Evolutionary conservation across 2,113 vertebrate species (phyloP), one percentile per base, ranked within the genome.

Genomic region (Syngnathus scovelli): DNA sequence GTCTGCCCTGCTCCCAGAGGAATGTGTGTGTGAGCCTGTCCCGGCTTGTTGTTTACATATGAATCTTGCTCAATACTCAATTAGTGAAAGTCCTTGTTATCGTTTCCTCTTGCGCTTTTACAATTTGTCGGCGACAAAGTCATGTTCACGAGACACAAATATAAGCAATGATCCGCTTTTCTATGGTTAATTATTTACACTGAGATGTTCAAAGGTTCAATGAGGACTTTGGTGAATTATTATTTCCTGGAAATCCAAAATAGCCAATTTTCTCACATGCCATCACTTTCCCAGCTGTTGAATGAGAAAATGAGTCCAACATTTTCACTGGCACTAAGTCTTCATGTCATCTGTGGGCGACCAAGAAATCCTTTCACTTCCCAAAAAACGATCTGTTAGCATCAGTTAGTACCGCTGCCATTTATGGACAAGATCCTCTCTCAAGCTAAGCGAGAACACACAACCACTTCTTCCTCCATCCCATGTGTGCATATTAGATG

Each of bases 11-110:
- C 67, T 76, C 23, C 0, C 9, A 76, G 71, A 74, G 49, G 63
- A 67, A 63, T 62, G 33, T 49, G 6, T 5, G 61, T 69, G 38
- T 60, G 37, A 56, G 64, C 27, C 27, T 33, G 71, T 74, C 59
- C n/a, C 1, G 15, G 66, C 69, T 64, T 64, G 55, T 13, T 75
- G 79, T 79, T 77, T 75, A 78, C 77, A 19, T 69, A 68, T 7
- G 8, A 66, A 39, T 80, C 52, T 78, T 81, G 41, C 72, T 72
- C 75, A 80, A 59, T 66, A 71, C 39, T 18, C 0, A 7, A 36
- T 0, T 11, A 61, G 44, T 56, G 38, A 74, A 54, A 64, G 52
- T 58, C 6, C 11, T 10, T 56, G 2, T 48, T 41, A 51, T 46
- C 3, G 23, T 54, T 61, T 66, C 55, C 23, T 41, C 38, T 5